Evolutionary conservation across 2,797 vertebrate genomes (phyloP).

Genomic region (Harpagifer antarcticus): DNA sequence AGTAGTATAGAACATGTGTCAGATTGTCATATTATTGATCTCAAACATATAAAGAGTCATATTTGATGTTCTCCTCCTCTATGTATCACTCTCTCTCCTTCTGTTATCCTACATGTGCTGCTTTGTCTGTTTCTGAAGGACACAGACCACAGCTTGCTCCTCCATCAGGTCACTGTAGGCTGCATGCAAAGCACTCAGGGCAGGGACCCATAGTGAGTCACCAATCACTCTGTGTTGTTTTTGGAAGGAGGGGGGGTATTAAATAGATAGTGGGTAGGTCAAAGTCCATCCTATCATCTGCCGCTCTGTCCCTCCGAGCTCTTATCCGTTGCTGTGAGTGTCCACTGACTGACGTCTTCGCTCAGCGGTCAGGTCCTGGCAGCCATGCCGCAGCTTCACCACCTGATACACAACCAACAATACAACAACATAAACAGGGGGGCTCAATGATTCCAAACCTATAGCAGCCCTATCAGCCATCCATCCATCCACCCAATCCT

Average conservation of each 20-base stretch:
- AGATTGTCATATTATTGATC: background rate
- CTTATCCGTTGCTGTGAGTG: constrained; percentile 79
- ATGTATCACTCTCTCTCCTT: background rate
- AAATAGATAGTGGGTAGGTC: constrained; percentile 81
- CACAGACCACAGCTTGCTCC: constrained; percentile 64
- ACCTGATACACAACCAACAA: constrained; percentile 83
- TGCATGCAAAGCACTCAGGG: constrained; percentile 54
- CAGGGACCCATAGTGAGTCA: constrained; percentile 51
- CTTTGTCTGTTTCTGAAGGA: constrained; percentile 62
- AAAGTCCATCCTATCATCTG: constrained; percentile 77
- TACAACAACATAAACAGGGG: constrained; percentile 64
- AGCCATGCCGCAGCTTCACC: constrained; percentile 78
- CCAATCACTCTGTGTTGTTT: constrained; percentile 60
- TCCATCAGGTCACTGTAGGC: constrained; percentile 48
- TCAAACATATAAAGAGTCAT: background rate
- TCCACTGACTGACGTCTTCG: constrained; percentile 82
- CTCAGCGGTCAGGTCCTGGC: constrained; percentile 77
- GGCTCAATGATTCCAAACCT: constrained; percentile 49
- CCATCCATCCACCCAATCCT: constrained; percentile 20
- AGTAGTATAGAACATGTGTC: background rate
- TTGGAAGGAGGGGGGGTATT: constrained; percentile 40
- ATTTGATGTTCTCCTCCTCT: background rate
- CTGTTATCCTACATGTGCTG: constrained; percentile 11
- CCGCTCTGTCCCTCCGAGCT: constrained; percentile 80
- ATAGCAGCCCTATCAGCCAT: constrained; percentile 60